Conservation (phyloP, 2,113 vertebrate species). For the Propithecus coquereli region DNA sequence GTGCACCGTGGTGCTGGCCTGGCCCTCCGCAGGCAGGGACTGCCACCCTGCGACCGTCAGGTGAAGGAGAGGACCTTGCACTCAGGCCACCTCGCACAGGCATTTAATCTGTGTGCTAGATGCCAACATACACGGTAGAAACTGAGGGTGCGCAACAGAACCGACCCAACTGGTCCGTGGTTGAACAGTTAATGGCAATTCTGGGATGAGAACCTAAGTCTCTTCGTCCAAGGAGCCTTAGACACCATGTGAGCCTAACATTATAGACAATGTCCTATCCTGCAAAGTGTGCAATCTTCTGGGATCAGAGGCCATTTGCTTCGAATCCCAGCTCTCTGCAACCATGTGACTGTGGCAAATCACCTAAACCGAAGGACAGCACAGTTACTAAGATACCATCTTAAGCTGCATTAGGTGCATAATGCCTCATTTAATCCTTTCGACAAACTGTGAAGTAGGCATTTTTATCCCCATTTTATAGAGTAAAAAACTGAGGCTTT, state of each 20-base stretch:
- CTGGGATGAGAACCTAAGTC: background rate
- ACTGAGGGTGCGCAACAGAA: fast-evolving
- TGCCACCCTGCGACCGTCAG: fast-evolving
- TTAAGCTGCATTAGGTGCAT: fast-evolving
- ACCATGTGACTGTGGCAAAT: fast-evolving
- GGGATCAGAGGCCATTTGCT: background rate
- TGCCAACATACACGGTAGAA: fast-evolving
- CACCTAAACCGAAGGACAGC: no score
- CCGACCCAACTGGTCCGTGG: fast-evolving
- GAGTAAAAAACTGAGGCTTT: background rate
- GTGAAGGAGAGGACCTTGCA: background rate
- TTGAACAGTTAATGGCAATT: background rate
- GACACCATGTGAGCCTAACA: fast-evolving
- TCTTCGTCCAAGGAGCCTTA: background rate
- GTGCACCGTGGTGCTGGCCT: fast-evolving
- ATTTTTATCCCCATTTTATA: fast-evolving
- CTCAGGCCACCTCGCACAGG: fast-evolving
- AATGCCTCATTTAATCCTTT: fast-evolving
- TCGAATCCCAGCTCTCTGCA: background rate
- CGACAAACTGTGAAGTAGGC: background rate
- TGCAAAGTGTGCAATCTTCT: background rate
- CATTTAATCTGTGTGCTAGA: background rate
- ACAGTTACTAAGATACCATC: background rate
- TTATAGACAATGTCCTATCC: fast-evolving
- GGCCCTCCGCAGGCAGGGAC: background rate